These are phyloP conservation scores for Dexiosoma caninum DNA, from an alignment of 2,888 invertebrate genomes.

Conservation along the genomic window DNA sequence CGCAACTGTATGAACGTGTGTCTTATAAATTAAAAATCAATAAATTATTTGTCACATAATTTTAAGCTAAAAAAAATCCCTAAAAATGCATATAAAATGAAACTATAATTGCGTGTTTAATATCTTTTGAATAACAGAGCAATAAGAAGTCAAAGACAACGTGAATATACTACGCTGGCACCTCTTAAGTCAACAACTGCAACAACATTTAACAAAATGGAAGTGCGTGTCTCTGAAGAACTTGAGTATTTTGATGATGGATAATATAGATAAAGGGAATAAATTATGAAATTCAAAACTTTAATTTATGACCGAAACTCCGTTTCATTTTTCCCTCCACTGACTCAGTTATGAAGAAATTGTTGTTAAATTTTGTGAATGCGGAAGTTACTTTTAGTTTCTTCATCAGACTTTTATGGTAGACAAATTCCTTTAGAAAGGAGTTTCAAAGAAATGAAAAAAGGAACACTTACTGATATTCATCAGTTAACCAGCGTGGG, in stretches of 20 bases:
- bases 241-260: conserved; percentile 43
- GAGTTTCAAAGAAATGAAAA: background rate
- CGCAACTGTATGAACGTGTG: no score
- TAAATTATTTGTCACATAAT: conserved; percentile 55
- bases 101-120: conserved; percentile 35
- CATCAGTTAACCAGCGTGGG: background rate
- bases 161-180: background rate
- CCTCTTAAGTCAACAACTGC: background rate
- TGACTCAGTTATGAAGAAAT: background rate
- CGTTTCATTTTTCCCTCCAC: background rate
- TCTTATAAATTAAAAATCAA: conserved; percentile 54
- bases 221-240: conserved; percentile 39
- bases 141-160: background rate
- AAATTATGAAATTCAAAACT: conserved; percentile 57
- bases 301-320: conserved; percentile 37
- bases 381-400: conserved; percentile 42
- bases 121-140: background rate
- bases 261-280: conserved; percentile 53
- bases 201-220: conserved; percentile 6
- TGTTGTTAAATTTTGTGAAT: conserved; percentile 15
- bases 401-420: conserved; percentile 48
- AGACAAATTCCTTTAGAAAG: conserved; percentile 16
- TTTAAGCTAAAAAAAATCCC: conserved; percentile 5
- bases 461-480: background rate
- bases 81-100: conserved; percentile 27